A percentile compares a stretch with the other conserved stretches of the same genome.
Evolutionary conservation across 1,140 invertebrate species (phyloP).

Genomic region (Drosophila sp.): DNA sequence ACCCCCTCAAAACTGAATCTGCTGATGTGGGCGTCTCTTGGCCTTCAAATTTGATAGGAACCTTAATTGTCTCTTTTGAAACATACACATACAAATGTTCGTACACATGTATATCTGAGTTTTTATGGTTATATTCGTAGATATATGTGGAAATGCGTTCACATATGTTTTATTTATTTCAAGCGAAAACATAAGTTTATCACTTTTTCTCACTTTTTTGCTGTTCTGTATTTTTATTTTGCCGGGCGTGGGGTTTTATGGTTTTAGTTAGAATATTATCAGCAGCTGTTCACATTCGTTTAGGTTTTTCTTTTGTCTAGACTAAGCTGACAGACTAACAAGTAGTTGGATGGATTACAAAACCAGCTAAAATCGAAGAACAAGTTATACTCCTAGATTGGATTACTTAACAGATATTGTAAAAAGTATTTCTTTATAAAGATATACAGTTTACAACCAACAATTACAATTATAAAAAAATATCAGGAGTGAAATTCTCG

Average conservation of each 20-base stretch:
- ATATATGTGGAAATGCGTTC: conserved; percentile 35
- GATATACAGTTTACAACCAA: no score
- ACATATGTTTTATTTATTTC: conserved; percentile 66
- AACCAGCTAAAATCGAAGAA: not conserved
- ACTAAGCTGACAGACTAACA: conserved; percentile 21
- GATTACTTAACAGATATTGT: no score
- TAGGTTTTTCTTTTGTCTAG: not conserved
- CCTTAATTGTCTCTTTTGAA: conserved; percentile 66
- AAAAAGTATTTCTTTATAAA: not conserved
- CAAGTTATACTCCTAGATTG: not conserved
- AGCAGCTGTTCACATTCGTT: conserved; percentile 41
- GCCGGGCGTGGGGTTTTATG: conserved; percentile 54
- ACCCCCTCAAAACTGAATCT: conserved; percentile 13
- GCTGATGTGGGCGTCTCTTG: conserved; percentile 57
- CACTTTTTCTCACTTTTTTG: conserved; percentile 3
- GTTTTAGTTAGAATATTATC: conserved; percentile 28
- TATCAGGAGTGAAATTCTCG: no score
- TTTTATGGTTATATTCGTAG: conserved; percentile 34
- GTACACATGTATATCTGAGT: conserved; percentile 21
- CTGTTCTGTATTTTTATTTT: conserved; percentile 28
- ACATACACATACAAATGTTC: conserved; percentile 42
- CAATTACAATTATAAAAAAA: no score
- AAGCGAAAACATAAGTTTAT: conserved; percentile 33
- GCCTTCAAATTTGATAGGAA: conserved; percentile 75
- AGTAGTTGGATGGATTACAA: conserved; percentile 18